Percentiles rank a stretch among this genome's conserved stretches.
Evolutionary conservation across 30 jellyfish, hydroid and myxozoan genomes (phyloP).

Genomic region (Hydractinia echinata): DNA sequence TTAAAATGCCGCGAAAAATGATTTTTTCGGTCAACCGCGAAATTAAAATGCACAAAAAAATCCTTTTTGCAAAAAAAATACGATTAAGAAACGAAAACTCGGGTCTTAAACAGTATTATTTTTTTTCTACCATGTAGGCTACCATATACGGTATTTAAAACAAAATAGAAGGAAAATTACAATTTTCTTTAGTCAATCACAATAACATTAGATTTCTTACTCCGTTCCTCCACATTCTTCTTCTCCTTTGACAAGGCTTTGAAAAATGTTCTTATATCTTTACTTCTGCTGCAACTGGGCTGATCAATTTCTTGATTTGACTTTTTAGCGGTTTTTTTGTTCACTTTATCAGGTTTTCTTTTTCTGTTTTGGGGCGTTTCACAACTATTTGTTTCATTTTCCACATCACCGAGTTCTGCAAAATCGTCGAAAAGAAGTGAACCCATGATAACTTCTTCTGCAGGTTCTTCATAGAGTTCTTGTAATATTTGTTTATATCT

Average conservation of each 20-base stretch:
- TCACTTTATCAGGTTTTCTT: constrained; percentile 7
- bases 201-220: not conserved
- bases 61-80: not conserved
- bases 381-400: not conserved
- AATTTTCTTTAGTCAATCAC: constrained; percentile 6
- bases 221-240: not conserved
- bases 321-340: not conserved
- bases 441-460: constrained; percentile 11
- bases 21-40: not conserved
- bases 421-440: constrained; percentile 2
- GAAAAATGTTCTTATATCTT: too few species aligned
- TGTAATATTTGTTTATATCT: constrained; percentile 4
- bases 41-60: too few species aligned
- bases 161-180: constrained; percentile 1
- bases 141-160: not conserved
- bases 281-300: constrained; percentile 15
- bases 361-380: constrained; percentile 7
- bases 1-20: not conserved
- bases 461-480: constrained; percentile 10
- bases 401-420: constrained; percentile 11
- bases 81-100: constrained; percentile 2
- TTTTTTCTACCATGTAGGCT: constrained; percentile 7
- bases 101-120: too few species aligned
- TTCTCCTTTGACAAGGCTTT: not conserved
- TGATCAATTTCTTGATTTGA: constrained; percentile 8